These are phyloP conservation scores for Ceyx margarethae DNA, from an alignment of 2,113 vertebrate genomes.

Conservation along the genomic window DNA sequence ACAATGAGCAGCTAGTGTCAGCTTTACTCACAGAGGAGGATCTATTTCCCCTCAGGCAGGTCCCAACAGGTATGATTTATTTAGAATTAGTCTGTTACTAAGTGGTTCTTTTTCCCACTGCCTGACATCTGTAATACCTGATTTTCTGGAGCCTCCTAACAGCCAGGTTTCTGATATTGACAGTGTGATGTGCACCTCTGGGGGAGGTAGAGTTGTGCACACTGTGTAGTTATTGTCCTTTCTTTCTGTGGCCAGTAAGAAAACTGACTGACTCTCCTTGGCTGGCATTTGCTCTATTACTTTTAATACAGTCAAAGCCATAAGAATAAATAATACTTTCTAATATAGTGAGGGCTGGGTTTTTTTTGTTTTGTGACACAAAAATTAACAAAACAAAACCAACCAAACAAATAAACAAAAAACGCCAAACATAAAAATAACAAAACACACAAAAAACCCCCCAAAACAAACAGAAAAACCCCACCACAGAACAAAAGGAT, in stretches of 20 bases:
- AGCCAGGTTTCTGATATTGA: background rate
- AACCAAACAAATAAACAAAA: no score
- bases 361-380: no score
- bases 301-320: no score
- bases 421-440: no score
- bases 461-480: no score
- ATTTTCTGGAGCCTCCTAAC: background rate
- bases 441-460: no score
- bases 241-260: background rate
- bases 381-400: no score
- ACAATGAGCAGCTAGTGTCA: background rate
- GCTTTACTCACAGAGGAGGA: background rate
- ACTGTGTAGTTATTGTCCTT: background rate
- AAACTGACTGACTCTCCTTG: no score
- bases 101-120: background rate
- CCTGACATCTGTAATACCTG: background rate
- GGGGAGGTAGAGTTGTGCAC: background rate
- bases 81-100: background rate
- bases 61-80: background rate
- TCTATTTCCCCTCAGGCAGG: background rate
- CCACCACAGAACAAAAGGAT: no score
- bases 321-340: no score
- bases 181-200: rapidly evolving
- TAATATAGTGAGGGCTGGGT: no score
- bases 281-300: no score